phyloP scores from a whole-genome alignment of 2,888 invertebrate species.

The Mesorhabditis belari region DNA sequence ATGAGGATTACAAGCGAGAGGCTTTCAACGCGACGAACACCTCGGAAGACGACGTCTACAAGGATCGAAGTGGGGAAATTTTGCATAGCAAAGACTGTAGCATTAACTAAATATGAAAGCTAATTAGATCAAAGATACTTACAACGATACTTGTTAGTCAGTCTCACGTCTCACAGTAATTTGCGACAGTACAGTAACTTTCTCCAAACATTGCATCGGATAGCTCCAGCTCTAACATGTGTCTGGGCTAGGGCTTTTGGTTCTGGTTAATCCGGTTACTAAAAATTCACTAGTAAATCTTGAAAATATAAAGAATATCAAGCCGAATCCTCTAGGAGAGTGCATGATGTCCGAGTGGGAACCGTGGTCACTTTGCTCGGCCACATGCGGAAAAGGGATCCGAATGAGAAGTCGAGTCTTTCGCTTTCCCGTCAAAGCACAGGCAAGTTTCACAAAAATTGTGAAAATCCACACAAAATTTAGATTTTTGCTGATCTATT shows the following conservation, averaged over 20 bases:
- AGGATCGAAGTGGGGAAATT: constrained; percentile 40
- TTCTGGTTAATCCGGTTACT: no score
- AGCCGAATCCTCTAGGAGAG: constrained; percentile 52
- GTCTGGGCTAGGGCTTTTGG: no score
- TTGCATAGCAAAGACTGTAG: no score
- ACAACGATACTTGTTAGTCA: no score
- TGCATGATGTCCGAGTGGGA: constrained; percentile 72
- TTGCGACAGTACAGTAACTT: no score
- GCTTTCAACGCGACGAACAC: constrained; percentile 48
- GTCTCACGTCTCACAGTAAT: no score
- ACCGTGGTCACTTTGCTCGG: constrained; percentile 74
- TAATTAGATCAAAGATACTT: no score
- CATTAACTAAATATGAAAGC: no score
- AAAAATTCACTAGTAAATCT: no score
- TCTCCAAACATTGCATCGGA: no score
- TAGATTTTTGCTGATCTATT: background rate
- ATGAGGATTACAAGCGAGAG: constrained; percentile 43
- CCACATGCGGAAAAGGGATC: constrained; percentile 70
- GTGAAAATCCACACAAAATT: background rate
- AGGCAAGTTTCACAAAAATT: background rate
- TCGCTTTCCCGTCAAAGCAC: constrained; percentile 60
- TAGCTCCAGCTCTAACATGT: no score
- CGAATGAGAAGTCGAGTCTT: constrained; percentile 64
- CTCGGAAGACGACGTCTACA: constrained; percentile 52
- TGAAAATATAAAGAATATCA: constrained; percentile 2